Percentiles rank a stretch among this genome's conserved stretches.
Conservation (phyloP, 1,140 invertebrate genomes). For the Alviniconcha marisindica region DNA sequence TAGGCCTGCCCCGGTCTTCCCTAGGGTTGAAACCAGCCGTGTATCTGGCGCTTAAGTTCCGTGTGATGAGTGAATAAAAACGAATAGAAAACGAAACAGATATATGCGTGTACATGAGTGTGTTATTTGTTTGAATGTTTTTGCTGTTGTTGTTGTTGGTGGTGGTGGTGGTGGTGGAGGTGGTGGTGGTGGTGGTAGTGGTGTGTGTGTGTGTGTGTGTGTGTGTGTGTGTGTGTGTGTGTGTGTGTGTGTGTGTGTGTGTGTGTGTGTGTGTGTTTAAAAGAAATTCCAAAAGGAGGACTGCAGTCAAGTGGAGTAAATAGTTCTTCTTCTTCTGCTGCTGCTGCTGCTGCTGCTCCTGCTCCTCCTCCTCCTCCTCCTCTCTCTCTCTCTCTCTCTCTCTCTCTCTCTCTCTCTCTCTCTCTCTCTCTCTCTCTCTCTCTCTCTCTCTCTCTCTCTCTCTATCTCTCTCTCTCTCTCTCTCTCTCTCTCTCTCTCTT, state of each 20-base stretch:
- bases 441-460: slow-evolving; percentile 1
- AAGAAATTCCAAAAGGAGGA: not conserved
- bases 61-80: not conserved
- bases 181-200: no score
- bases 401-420: no score
- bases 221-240: not conserved
- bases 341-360: no score
- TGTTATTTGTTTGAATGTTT: not conserved
- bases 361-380: no score
- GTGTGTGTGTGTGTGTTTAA: slow-evolving; percentile 17
- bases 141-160: not conserved
- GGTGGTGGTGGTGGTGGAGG: no score
- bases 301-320: not conserved
- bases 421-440: slow-evolving; percentile 3
- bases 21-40: no score
- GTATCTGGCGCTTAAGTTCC: not conserved
- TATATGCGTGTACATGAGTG: not conserved
- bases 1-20: not conserved
- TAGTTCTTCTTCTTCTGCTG: no score
- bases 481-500: no score
- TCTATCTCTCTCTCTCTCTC: no score
- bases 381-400: no score
- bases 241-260: slow-evolving; percentile 24
- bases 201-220: not conserved
- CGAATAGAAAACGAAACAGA: not conserved